Base-by-base conservation (phyloP, 2,888 invertebrate species). In the Harpagoxenus sublaevis region DNA sequence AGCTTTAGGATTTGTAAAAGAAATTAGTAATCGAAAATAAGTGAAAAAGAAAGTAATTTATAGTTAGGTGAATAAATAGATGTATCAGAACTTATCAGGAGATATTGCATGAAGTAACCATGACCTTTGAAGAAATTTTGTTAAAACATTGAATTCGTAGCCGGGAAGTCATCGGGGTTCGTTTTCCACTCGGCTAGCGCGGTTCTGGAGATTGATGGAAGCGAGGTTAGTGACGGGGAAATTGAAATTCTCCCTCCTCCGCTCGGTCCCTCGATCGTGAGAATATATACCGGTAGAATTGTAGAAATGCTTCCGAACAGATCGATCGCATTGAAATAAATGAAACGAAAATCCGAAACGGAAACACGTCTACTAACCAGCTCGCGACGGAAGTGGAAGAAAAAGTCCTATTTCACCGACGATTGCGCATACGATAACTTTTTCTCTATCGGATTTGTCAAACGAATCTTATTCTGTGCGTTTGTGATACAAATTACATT, bases 201-300 rank as follows among this genome's bases (percentile, higher is more conserved):
- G 84, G 73, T 81, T 84, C 85, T 71, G 84, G 91, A 91, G 90
- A 91, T 90, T 91, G 90, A 90, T 90, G 90, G 91, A 89, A 90
- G 88, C 83, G 66, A 74, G 82, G 73, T 84, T 85, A 85, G 90
- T 89, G 90, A 90, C 89, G 87, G 90, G 88, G 87, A 90, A 90
- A 90, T 90, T 90, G 90, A 90, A 90, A 90, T 88, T 91, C 90
- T 84, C 83, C 55, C 75, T 53, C 28, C 28, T 48, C 45, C 51
- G 31, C 65, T 23, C 60, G 55, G 9, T 28, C 74, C 31, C 83
- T 45, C 28, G 75, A 84, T 88, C 84, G 87, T 81, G 85, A 31
- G 66, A 68, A 68, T 68, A 68, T 68, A 48, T 68, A 68, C 31
- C 66, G 45, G 48, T 5, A 48, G 18, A 68, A 68, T 68, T 68